Percentiles rank a stretch among this genome's conserved stretches.
Evolutionary conservation across 2,888 invertebrate species (phyloP).

Genomic region (Phalangium opilio): DNA sequence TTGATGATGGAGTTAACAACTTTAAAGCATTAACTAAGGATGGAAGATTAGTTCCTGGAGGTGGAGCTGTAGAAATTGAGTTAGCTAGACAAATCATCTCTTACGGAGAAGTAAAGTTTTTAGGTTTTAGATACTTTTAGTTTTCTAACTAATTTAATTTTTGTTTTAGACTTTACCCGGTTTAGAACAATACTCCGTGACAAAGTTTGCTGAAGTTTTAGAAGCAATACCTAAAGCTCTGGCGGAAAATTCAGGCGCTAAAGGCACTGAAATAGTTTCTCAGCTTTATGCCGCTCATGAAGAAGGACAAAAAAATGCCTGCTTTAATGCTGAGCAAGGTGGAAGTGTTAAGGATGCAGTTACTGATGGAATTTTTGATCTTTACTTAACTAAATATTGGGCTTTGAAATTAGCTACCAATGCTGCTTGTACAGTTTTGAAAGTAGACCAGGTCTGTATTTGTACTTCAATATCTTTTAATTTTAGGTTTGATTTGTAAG

Average conservation of each 20-base stretch:
- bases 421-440: constrained; percentile 72
- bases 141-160: not conserved
- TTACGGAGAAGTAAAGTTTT: constrained; percentile 50
- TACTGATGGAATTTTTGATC: constrained; percentile 62
- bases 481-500: not conserved
- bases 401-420: constrained; percentile 87
- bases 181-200: constrained; percentile 88
- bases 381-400: constrained; percentile 76
- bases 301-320: constrained; percentile 60
- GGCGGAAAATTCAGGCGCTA: constrained; percentile 85
- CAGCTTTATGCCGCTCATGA: constrained; percentile 88
- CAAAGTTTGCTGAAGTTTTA: constrained; percentile 69
- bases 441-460: constrained; percentile 59
- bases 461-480: too few species aligned
- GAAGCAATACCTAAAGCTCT: constrained; percentile 81
- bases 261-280: constrained; percentile 64
- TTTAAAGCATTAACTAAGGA: constrained; percentile 74
- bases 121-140: not conserved
- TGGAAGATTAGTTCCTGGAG: constrained; percentile 64
- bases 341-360: constrained; percentile 49
- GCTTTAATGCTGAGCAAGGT: constrained; percentile 67
- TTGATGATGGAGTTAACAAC: constrained; percentile 98
- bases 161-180: constrained; percentile 57
- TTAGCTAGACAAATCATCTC: constrained; percentile 68
- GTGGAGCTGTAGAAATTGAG: constrained; percentile 89